Conservation (phyloP, 1,140 invertebrate genomes). For the Caerostris darwini region DNA sequence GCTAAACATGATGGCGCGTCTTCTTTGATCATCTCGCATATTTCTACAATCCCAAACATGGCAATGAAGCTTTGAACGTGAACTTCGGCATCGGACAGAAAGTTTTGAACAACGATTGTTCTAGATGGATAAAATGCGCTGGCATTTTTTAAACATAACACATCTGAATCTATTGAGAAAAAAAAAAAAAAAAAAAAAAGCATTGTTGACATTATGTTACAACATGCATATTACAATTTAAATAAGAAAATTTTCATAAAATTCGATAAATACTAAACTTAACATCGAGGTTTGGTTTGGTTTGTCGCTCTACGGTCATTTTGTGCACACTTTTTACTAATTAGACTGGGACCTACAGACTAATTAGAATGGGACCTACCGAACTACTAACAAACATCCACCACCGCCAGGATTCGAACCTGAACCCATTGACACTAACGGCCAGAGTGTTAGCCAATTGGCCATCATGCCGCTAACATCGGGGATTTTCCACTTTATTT, state of each 20-base stretch:
- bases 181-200: background rate
- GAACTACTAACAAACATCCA: too few species aligned
- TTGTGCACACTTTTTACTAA: too few species aligned
- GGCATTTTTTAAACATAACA: background rate
- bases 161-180: background rate
- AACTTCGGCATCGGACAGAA: slow-evolving; percentile 57
- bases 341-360: background rate
- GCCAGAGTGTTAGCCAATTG: too few species aligned
- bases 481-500: background rate
- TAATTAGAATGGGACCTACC: background rate
- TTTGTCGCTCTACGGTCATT: too few species aligned
- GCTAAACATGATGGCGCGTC: slow-evolving; percentile 46
- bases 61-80: slow-evolving; percentile 64
- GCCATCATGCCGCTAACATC: background rate
- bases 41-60: slow-evolving; percentile 60
- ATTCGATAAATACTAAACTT: background rate
- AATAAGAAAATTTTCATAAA: background rate
- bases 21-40: slow-evolving; percentile 67
- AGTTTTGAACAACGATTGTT: slow-evolving; percentile 66
- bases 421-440: background rate
- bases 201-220: background rate
- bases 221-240: background rate
- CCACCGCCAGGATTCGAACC: too few species aligned
- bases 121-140: slow-evolving; percentile 59
- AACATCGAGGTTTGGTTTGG: too few species aligned